Base-by-base conservation (phyloP, 2,113 vertebrate genomes). In the Cyanistes caeruleus region DNA sequence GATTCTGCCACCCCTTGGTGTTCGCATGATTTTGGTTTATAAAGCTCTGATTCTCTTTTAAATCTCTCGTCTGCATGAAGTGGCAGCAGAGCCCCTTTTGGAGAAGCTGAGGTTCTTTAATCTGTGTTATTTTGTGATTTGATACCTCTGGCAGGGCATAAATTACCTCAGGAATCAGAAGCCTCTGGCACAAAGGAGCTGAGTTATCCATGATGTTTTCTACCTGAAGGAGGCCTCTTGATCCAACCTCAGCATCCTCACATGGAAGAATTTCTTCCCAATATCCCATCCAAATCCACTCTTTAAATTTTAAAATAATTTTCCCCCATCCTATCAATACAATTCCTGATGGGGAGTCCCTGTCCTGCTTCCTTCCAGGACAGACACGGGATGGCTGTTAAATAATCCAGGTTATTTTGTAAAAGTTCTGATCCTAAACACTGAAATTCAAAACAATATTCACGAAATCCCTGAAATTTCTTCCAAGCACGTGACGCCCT, bases 301-400 rank as follows among this genome's bases (percentile, higher is more conserved):
- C 44, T 5, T 49, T 33, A 11, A 39, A 39, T 12, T 39, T 62
- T 15, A 9, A 49, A 49, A 10, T 16, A 28, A 25, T 77, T 77
- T 39, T 4, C 16, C n/a, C 44, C 19, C 2, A 1, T 37, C 21
- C 44, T 11, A 19, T 3, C 56, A 4, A 3, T 7, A 24, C 6
- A 49, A 49, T 60, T 49, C n/a, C 73, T 19, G 24, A 9, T 31
- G 15, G 49, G 28, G 56, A 19, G 21, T 11, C n/a, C 56, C 12
- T 3, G 0, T 5, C 56, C 56, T 7, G 1, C 12, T 20, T 49
- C n/a, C 15, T 14, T 18, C 10, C 18, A 30, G n/a, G 13, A 13
- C 20, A 35, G 41, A 35, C 7, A 44, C 24, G 11, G 8, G 21
- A 13, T 17, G 11, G 39, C 30, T 35, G 24, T 5, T 13, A 22